phyloP scores from a whole-genome alignment of 2,888 invertebrate genomes.

The Agrochola litura region DNA sequence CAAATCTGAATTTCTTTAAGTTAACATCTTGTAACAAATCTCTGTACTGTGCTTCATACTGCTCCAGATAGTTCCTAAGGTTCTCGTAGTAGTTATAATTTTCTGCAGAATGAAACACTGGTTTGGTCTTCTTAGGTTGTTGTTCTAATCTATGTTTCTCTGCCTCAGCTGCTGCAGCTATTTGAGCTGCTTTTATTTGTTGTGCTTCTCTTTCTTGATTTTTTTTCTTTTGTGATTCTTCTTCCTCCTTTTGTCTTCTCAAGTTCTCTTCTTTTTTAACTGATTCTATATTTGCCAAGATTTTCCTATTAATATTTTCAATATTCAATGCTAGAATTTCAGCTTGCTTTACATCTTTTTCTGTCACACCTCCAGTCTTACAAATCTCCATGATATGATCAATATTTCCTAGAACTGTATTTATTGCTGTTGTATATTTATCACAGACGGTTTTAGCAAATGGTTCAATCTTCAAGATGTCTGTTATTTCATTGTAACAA shows the following conservation, averaged over 20 bases:
- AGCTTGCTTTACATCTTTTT: constrained; percentile 90
- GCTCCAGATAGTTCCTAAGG: constrained; percentile 90
- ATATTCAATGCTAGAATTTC: constrained; percentile 86
- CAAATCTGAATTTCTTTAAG: constrained; percentile 94
- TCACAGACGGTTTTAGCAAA: constrained; percentile 82
- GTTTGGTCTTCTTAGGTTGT: constrained; percentile 68
- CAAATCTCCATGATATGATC: constrained; percentile 85
- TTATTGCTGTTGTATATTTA: constrained; percentile 83
- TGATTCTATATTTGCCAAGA: constrained; percentile 81
- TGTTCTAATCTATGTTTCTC: constrained; percentile 66
- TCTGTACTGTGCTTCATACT: constrained; percentile 91
- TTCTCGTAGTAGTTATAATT: constrained; percentile 90
- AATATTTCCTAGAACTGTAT: constrained; percentile 83
- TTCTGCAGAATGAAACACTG: constrained; percentile 87
- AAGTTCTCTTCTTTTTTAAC: constrained; percentile 74
- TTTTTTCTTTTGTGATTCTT: constrained; percentile 75
- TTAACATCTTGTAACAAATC: constrained; percentile 91
- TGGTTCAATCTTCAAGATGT: constrained; percentile 84
- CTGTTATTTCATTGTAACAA: constrained; percentile 90
- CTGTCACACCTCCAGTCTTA: constrained; percentile 83
- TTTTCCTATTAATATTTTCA: constrained; percentile 85
- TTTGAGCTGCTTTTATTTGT: constrained; percentile 68
- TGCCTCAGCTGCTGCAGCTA: constrained; percentile 66
- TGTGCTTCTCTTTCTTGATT: constrained; percentile 78
- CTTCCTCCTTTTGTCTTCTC: constrained; percentile 76